A percentile compares a stretch with the other conserved stretches of the same genome.
Conservation (phyloP, 2,797 vertebrate genomes). For the Anabacerthia variegaticeps region DNA sequence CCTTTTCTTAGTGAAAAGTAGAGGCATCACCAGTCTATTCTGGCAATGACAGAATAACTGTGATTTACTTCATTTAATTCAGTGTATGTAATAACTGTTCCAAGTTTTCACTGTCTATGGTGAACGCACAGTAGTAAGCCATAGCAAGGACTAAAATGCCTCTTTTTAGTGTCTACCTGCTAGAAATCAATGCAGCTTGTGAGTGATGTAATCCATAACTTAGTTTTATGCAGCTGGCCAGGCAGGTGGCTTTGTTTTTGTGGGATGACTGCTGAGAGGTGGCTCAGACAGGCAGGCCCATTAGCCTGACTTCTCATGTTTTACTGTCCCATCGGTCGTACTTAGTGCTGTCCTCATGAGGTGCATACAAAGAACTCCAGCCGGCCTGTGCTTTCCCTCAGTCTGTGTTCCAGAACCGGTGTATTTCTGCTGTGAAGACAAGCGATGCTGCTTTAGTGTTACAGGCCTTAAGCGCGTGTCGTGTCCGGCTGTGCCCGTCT, state of each 20-base stretch:
- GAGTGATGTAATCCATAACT: neutral
- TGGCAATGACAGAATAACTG: neutral
- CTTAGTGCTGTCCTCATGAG: neutral
- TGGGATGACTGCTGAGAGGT: neutral
- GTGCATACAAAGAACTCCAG: neutral
- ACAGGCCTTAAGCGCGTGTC: constrained; percentile 71
- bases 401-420: neutral
- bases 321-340: neutral
- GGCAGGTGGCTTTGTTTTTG: neutral
- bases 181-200: neutral
- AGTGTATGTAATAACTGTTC: neutral
- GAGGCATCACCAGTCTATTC: neutral
- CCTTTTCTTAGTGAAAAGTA: neutral
- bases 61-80: neutral
- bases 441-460: constrained; percentile 71
- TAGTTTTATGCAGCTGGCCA: neutral
- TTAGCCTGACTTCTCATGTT: neutral
- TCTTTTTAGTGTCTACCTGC: neutral
- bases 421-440: constrained; percentile 42
- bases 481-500: neutral
- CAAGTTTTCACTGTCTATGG: neutral
- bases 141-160: constrained; percentile 6
- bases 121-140: constrained; percentile 32
- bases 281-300: neutral
- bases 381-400: constrained; percentile 26